A percentile compares a stretch with the other conserved stretches of the same genome.
Conservation (phyloP, 2,113 vertebrate species). For the Paralichthys olivaceus region DNA sequence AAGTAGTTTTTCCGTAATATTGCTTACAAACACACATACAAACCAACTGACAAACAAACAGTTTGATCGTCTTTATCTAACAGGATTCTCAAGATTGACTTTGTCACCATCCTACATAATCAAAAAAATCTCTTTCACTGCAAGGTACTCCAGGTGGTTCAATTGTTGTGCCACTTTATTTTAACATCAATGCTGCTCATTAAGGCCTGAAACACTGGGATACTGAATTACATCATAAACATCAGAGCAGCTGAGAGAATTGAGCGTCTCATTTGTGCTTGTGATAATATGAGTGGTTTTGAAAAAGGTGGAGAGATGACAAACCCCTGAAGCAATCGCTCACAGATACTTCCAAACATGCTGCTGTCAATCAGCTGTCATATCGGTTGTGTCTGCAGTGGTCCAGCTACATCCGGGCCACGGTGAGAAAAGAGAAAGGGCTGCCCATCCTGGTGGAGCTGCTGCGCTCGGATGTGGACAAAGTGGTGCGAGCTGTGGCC, state of each 20-base stretch:
- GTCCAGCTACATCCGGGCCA: conserved; percentile 95
- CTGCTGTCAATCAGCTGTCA: neutral
- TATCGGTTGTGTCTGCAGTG: conserved; percentile 81
- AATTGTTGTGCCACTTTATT: conserved; percentile 34
- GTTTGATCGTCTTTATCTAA: conserved; percentile 35
- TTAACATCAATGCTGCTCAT: conserved; percentile 12
- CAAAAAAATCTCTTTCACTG: conserved; percentile 52
- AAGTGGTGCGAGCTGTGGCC: conserved; percentile 83
- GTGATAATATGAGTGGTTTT: neutral
- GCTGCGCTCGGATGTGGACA: conserved; percentile 83
- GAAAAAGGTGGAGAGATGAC: neutral
- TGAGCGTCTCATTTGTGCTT: neutral
- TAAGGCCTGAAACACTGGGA: conserved; percentile 17
- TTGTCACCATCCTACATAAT: conserved; percentile 37
- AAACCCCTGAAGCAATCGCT: neutral
- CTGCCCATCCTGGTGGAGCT: conserved; percentile 87
- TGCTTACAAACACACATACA: too few relatives aligned
- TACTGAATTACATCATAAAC: conserved; percentile 1
- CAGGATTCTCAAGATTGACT: conserved; percentile 24
- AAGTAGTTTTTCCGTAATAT: too few relatives aligned
- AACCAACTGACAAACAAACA: too few relatives aligned
- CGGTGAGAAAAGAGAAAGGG: conserved; percentile 95
- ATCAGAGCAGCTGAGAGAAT: neutral
- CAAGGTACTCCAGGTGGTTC: conserved; percentile 23
- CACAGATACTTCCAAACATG: neutral